A percentile compares a stretch with the other conserved stretches of the same genome.
These are phyloP conservation scores for Bradypodion pumilum DNA, from an alignment of 2,797 vertebrate genomes.

Conservation along the genomic window DNA sequence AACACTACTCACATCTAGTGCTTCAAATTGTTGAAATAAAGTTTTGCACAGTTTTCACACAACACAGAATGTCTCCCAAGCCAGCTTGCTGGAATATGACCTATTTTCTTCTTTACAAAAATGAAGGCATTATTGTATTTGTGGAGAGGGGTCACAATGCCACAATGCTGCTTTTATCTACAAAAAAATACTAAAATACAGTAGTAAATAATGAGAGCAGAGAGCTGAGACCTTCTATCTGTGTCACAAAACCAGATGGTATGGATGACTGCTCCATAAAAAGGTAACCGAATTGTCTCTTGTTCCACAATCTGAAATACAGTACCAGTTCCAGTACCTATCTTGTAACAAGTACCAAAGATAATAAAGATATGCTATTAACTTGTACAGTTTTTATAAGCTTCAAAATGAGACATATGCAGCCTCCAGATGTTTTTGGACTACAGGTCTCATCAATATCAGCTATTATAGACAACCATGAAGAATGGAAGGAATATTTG, in stretches of 20 bases:
- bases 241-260: background rate
- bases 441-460: background rate
- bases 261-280: background rate
- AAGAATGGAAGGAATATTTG: background rate
- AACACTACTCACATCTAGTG: too few species aligned
- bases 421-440: background rate
- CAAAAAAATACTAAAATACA: too few species aligned
- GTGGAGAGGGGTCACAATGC: background rate
- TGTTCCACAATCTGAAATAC: background rate
- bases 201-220: conserved; percentile 18
- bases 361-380: background rate
- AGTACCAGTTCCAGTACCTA: background rate
- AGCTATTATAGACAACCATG: background rate
- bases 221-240: background rate
- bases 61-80: background rate
- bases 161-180: conserved; percentile 2
- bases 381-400: background rate
- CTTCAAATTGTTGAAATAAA: too few species aligned
- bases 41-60: too few species aligned
- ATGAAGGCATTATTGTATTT: conserved; percentile 29
- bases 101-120: conserved; percentile 41
- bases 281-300: background rate
- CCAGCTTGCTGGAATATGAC: conserved; percentile 16
- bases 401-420: background rate
- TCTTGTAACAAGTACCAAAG: background rate